Conservation (phyloP, 2,888 invertebrate species). For the Ophioninae sp. region DNA sequence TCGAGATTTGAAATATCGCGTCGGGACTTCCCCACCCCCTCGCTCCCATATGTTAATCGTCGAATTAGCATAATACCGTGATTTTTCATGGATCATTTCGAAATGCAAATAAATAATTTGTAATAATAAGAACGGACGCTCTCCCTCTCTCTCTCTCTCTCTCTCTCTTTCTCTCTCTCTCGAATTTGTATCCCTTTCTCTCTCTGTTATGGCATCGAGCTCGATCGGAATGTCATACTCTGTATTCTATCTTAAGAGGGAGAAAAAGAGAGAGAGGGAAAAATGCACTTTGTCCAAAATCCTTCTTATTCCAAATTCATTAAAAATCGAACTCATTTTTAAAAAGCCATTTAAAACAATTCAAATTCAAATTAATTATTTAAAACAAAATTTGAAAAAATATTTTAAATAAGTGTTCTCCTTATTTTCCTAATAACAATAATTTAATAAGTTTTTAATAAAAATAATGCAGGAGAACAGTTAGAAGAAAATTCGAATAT, state of each 20-base stretch:
- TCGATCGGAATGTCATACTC: constrained; percentile 63
- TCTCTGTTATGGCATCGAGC: constrained; percentile 61
- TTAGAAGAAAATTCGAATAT: too few relatives aligned
- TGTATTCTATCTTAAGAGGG: constrained; percentile 54
- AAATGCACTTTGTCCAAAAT: constrained; percentile 8
- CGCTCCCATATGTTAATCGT: constrained; percentile 78
- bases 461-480: too few relatives aligned
- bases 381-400: too few relatives aligned
- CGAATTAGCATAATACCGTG: constrained; percentile 81
- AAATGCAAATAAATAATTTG: constrained; percentile 81
- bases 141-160: constrained; percentile 30
- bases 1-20: constrained; percentile 79
- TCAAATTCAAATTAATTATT: too few relatives aligned
- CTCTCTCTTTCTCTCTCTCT: constrained; percentile 49
- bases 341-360: too few relatives aligned
- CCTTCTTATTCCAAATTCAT: neutral
- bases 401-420: too few relatives aligned
- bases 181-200: constrained; percentile 48
- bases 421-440: too few relatives aligned
- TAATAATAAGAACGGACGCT: constrained; percentile 78
- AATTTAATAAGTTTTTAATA: too few relatives aligned
- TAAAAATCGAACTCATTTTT: neutral
- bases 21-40: constrained; percentile 72
- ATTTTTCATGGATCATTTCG: constrained; percentile 81
- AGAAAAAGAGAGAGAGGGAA: neutral